These are phyloP conservation scores for Myotis pilosus DNA, from an alignment of 2,797 vertebrate genomes.

Conservation along the genomic window DNA sequence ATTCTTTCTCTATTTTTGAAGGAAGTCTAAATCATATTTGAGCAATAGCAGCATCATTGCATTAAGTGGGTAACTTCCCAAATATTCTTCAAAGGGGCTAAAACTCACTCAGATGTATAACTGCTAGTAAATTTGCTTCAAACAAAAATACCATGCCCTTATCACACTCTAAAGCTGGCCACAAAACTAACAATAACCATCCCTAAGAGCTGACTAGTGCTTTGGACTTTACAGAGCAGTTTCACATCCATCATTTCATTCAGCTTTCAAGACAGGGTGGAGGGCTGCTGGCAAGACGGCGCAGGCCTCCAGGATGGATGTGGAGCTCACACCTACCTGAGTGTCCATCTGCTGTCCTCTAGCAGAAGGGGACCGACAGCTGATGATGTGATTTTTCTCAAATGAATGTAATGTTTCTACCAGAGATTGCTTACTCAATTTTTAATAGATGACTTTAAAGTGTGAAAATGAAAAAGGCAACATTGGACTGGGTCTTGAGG, in stretches of 20 bases:
- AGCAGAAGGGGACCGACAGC: not conserved
- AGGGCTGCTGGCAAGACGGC: not conserved
- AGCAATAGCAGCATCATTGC: not conserved
- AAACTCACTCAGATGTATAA: conserved; percentile 41
- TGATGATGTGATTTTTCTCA: not conserved
- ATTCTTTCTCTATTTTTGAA: not conserved
- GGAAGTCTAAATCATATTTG: not conserved
- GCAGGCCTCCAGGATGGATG: not conserved
- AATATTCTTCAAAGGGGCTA: not conserved
- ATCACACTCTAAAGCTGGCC: not conserved
- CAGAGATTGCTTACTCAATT: not conserved
- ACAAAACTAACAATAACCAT: not conserved
- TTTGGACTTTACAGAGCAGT: not conserved
- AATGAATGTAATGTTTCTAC: not conserved
- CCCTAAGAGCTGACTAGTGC: not conserved
- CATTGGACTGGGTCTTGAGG: not conserved
- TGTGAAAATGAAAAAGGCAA: not conserved
- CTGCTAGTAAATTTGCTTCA: conserved; percentile 33
- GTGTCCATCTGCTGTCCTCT: not conserved
- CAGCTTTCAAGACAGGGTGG: not conserved
- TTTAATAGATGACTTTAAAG: conserved; percentile 43
- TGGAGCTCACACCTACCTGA: not conserved
- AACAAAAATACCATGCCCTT: not conserved
- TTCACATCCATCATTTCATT: not conserved
- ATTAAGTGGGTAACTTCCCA: not conserved